These are phyloP conservation scores for Linnaemya tessellans DNA, from an alignment of 2,888 invertebrate species.

Conservation along the genomic window DNA sequence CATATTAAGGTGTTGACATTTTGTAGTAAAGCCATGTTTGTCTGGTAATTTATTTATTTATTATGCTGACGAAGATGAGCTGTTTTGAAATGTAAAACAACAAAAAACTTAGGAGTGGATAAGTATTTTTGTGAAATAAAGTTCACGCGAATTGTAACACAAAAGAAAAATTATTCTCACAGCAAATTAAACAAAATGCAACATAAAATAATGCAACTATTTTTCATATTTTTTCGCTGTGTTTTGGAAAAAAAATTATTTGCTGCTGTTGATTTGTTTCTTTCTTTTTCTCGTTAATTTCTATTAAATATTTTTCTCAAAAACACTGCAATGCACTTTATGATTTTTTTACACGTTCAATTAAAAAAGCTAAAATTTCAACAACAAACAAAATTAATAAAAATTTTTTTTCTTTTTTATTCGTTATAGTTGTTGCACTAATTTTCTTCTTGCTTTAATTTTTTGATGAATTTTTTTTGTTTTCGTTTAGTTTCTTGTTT, in stretches of 20 bases:
- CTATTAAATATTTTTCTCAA: conserved; percentile 57
- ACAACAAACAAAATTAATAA: conserved; percentile 28
- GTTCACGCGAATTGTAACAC: conserved; percentile 64
- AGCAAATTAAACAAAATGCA: conserved; percentile 55
- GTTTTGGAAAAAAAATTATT: conserved; percentile 51
- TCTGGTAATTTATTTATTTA: conserved; percentile 73
- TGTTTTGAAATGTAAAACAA: conserved; percentile 34
- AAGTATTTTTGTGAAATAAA: conserved; percentile 58
- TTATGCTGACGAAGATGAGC: conserved; percentile 23
- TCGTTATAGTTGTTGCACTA: conserved; percentile 55
- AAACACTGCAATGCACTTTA: conserved; percentile 68
- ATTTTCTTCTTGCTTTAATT: conserved; percentile 60
- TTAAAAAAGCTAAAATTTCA: conserved; percentile 43
- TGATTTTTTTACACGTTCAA: conserved; percentile 62
- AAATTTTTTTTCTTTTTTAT: conserved; percentile 9
- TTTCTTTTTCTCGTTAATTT: conserved; percentile 40
- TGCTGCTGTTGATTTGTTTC: conserved; percentile 45
- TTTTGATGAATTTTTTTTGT: conserved; percentile 19
- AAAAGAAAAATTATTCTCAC: conserved; percentile 58
- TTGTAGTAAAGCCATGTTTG: conserved; percentile 78
- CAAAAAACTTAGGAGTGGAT: background rate
- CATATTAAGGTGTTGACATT: conserved; percentile 76
- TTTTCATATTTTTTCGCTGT: conserved; percentile 29
- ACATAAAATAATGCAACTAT: conserved; percentile 55
- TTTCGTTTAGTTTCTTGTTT: conserved; percentile 35